Evolutionary conservation across 1,140 invertebrate species (phyloP).

Genomic region (Bemisia tabaci): DNA sequence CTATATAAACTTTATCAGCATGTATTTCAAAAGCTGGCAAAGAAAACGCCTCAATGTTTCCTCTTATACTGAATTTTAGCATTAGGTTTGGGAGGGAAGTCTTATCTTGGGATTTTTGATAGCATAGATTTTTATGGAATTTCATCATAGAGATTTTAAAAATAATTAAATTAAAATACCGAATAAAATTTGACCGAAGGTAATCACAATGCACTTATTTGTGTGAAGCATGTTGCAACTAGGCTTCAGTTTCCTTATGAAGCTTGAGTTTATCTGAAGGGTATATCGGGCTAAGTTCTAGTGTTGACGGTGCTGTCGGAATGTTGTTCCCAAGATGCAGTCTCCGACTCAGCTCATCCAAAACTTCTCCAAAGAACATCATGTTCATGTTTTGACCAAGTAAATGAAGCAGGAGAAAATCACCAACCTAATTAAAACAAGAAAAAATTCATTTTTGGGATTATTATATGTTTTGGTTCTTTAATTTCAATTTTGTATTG

Average conservation of each 20-base stretch:
- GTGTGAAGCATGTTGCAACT: conserved; percentile 25
- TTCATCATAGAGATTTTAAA: too few species aligned
- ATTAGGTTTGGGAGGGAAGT: too few species aligned
- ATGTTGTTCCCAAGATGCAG: conserved; percentile 52
- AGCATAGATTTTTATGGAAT: too few species aligned
- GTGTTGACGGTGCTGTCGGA: conserved; percentile 65
- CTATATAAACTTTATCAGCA: too few species aligned
- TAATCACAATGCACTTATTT: background rate
- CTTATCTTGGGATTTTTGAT: too few species aligned
- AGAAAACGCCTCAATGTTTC: too few species aligned
- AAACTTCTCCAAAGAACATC: conserved; percentile 58
- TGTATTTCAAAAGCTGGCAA: too few species aligned
- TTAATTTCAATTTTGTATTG: background rate
- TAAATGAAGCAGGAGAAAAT: conserved; percentile 67
- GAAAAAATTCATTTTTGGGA: conserved; percentile 24
- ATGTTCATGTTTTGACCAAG: conserved; percentile 74
- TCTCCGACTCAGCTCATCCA: conserved; percentile 45
- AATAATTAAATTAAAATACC: too few species aligned
- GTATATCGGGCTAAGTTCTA: conserved; percentile 73
- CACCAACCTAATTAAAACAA: conserved; percentile 69
- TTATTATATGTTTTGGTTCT: background rate
- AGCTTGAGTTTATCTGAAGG: conserved; percentile 49
- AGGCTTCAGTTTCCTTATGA: conserved; percentile 67
- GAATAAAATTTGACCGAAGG: background rate
- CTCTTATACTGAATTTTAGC: too few species aligned